phyloP scores from a whole-genome alignment of 2,888 invertebrate species.

The Schrankia costaestrigalis region DNA sequence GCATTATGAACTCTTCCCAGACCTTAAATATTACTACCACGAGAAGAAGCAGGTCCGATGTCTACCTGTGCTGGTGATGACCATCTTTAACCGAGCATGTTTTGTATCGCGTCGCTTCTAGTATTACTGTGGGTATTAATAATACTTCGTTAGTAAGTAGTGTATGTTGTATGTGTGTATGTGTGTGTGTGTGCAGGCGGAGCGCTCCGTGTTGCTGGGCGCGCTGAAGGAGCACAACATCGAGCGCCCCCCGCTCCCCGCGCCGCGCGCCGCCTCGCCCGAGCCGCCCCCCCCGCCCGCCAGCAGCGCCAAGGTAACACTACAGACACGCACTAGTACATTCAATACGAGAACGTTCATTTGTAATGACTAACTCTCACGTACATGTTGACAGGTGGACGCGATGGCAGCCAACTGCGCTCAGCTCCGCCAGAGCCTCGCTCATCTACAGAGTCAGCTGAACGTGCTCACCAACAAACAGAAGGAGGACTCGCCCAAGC shows the following conservation, averaged over 20 bases:
- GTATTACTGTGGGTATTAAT: too few species aligned
- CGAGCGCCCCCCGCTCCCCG: conserved; percentile 78
- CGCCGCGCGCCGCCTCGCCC: conserved; percentile 60
- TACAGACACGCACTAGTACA: too few species aligned
- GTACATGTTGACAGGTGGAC: too few species aligned
- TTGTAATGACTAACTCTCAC: too few species aligned
- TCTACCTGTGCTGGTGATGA: too few species aligned
- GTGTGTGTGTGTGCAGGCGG: conserved; percentile 50
- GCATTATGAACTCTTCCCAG: too few species aligned
- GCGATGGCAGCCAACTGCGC: conserved; percentile 82
- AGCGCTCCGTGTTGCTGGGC: conserved; percentile 71
- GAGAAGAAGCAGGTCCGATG: too few species aligned
- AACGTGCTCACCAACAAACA: conserved; percentile 66
- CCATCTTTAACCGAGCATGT: too few species aligned
- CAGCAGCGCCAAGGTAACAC: conserved; percentile 52
- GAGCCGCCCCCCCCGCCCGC: conserved; percentile 35
- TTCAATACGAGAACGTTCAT: too few species aligned
- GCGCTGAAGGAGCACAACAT: conserved; percentile 79
- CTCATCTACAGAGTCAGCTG: conserved; percentile 80
- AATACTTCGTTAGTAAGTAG: too few species aligned
- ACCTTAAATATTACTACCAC: too few species aligned
- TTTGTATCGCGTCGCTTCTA: too few species aligned
- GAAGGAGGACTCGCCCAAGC: conserved; percentile 56
- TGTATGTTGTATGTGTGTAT: not conserved
- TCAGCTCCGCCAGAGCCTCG: conserved; percentile 80